phyloP scores from a whole-genome alignment of 2,888 invertebrate genomes.

The Vandiemenella viatica region DNA sequence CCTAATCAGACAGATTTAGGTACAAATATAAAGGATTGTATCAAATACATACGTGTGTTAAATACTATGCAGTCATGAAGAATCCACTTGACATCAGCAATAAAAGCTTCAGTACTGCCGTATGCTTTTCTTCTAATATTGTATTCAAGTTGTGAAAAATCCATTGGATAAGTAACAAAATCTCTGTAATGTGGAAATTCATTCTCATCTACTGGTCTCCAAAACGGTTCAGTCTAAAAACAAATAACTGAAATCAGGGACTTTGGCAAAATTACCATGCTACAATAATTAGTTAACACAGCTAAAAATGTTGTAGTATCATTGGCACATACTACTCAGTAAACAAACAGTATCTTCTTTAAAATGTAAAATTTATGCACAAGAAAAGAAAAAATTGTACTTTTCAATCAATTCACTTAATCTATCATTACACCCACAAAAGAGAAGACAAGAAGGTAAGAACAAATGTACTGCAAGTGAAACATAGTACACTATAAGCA shows the following conservation, averaged over 20 bases:
- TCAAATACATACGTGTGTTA: conserved; percentile 59
- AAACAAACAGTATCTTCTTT: too few relatives aligned
- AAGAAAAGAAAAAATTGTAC: too few relatives aligned
- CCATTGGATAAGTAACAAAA: conserved; percentile 78
- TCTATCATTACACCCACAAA: too few relatives aligned
- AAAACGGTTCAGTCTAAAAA: conserved; percentile 60
- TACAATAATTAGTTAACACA: too few relatives aligned
- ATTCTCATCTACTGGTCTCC: conserved; percentile 48
- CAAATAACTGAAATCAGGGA: conserved; percentile 19
- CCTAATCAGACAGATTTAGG: neutral
- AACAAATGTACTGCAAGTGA: too few relatives aligned
- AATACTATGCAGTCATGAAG: conserved; percentile 84
- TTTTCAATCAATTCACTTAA: too few relatives aligned
- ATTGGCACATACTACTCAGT: too few relatives aligned
- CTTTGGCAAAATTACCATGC: too few relatives aligned
- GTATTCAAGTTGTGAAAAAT: conserved; percentile 54
- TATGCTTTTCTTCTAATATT: conserved; percentile 63
- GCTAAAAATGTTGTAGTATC: too few relatives aligned
- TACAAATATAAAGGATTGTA: conserved; percentile 6
- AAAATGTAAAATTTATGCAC: too few relatives aligned
- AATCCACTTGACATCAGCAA: conserved; percentile 86
- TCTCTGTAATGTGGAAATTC: conserved; percentile 42
- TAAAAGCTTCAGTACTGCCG: conserved; percentile 76
- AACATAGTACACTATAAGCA: too few relatives aligned
- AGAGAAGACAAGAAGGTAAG: too few relatives aligned